Percentiles rank a stretch among this genome's conserved stretches.
phyloP scores from a whole-genome alignment of 2,113 vertebrate species.

The Bos taurus region ARS-UCD2.0 NC_037348.1:56549001-56549500 shows the following conservation, averaged over 20 bases:
- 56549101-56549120: neutral
- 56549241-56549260: neutral
- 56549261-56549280: neutral
- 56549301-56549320: slow-evolving; percentile 7
- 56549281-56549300: neutral
- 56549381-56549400: slow-evolving; percentile 22
- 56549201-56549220: neutral
- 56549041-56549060: neutral
- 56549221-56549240: neutral
- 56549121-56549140: neutral
- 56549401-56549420: slow-evolving; percentile 41
- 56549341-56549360: slow-evolving; percentile 11
- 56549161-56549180: neutral
- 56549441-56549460: slow-evolving; percentile 24
- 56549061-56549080: neutral
- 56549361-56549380: slow-evolving; percentile 29
- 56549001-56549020: neutral
- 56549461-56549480: slow-evolving; percentile 60
- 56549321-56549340: neutral
- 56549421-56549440: neutral
- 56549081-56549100: neutral
- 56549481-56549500: slow-evolving; percentile 26
- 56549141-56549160: neutral
- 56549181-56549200: neutral
- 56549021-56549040: accelerated